Evolutionary conservation across 2,888 invertebrate species (phyloP).

Genomic region (Lasioglossum lativentre): DNA sequence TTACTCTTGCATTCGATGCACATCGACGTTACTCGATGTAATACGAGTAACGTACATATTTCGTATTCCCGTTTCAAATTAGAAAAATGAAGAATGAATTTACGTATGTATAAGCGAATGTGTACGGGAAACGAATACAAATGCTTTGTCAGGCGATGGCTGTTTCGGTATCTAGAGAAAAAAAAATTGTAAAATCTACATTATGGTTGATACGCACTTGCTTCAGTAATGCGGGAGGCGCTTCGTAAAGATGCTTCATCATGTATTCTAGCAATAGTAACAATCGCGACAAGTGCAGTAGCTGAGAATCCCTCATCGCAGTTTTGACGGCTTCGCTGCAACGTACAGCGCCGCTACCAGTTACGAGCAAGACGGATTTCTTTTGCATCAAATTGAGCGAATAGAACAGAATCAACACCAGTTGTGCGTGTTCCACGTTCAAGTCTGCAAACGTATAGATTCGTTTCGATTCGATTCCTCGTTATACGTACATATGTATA

Average conservation of each 20-base stretch:
- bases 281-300: conserved; percentile 93
- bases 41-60: conserved; percentile 10
- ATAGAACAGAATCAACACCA: conserved; percentile 96
- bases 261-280: conserved; percentile 96
- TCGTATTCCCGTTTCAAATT: conserved; percentile 1
- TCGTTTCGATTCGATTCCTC: not conserved
- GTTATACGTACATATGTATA: not conserved
- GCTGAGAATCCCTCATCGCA: conserved; percentile 88
- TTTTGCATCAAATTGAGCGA: conserved; percentile 98
- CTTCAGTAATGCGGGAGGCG: conserved; percentile 93
- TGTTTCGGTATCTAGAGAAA: conserved; percentile 10
- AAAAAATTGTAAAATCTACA: conserved; percentile 9
- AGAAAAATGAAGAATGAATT: not conserved
- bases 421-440: conserved; percentile 97
- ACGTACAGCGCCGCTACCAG: conserved; percentile 90
- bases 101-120: not conserved
- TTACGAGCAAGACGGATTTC: conserved; percentile 94
- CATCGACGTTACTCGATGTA: conserved; percentile 25
- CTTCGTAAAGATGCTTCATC: conserved; percentile 97
- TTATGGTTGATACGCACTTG: conserved; percentile 87
- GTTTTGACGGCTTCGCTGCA: conserved; percentile 88
- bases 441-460: conserved; percentile 88
- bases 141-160: not conserved
- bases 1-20: conserved; percentile 78
- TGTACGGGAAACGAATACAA: conserved; percentile 6